Evolutionary conservation across 2,113 vertebrate species (phyloP), one percentile per base, ranked within the genome.

Genomic region (Bubo bubo): DNA sequence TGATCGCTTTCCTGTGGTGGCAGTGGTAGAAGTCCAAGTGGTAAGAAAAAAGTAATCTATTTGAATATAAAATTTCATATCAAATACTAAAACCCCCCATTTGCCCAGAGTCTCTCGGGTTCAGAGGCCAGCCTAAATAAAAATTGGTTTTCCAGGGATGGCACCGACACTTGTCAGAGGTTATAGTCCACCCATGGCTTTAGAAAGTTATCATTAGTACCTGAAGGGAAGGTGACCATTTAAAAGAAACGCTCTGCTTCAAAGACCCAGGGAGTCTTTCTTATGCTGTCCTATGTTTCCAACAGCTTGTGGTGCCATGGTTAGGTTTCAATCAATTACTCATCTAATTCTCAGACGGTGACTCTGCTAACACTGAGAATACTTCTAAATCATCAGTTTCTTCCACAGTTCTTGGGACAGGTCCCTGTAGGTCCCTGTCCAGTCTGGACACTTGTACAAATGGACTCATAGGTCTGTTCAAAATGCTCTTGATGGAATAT

Each of bases 271-370:
- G 73, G 73, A 59, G 21, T 86, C 70, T 63, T 86, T 90, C 81
- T 92, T 93, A 85, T 39, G 43, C 32, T 91, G 79, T 93, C 60
- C 45, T 75, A 20, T 85, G 93, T 96, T 77, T 86, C 56, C 77
- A 89, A 79, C 30, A 73, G 83, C 39, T 92, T 81, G 74, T 91
- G 39, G 60, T 89, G 58, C 35, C 62, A 62, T 37, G 30, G 88
- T 86, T 80, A 87, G 43, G 32, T 85, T 95, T 96, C 89, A 62
- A 96, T 73, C 84, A 86, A 95, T 94, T 66, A 91, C 58, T 50
- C 91, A 37, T 5, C 59, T 91, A 81, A 91, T 97, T 93, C 81
- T 91, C 66, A 97, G 75, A 80, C 1, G 22, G 74, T 94, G 59
- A 82, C 56, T 92, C 77, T 95, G 63, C 56, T 93, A 88, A 95